Evolutionary conservation across 2,888 invertebrate species (phyloP).

Genomic region (Netelia inedita): DNA sequence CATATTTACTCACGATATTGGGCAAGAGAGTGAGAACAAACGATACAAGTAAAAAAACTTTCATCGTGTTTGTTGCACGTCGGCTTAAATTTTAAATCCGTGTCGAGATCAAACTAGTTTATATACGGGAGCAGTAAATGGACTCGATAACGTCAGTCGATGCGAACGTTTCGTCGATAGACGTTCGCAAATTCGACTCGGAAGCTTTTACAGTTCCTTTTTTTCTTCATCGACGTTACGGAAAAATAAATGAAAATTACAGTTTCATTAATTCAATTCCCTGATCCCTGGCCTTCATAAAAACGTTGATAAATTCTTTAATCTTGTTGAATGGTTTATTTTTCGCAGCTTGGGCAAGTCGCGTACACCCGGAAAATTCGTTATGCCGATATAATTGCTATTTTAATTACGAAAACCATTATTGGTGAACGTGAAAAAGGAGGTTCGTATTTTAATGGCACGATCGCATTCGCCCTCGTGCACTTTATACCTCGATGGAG

Average conservation of each 20-base stretch:
- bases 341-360: conserved; percentile 9
- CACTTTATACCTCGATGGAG: conserved; percentile 4
- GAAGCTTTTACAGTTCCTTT: background rate
- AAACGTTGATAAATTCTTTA: background rate
- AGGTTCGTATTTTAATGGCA: conserved; percentile 10
- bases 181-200: conserved; percentile 9
- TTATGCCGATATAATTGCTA: conserved; percentile 12
- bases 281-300: background rate
- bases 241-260: background rate
- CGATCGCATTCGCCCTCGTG: background rate
- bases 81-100: conserved; percentile 17
- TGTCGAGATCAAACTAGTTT: conserved; percentile 45
- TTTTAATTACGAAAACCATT: conserved; percentile 8
- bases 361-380: conserved; percentile 3
- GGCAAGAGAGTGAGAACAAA: conserved; percentile 25
- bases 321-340: conserved; percentile 6
- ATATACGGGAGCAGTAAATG: conserved; percentile 53
- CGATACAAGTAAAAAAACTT: conserved; percentile 46
- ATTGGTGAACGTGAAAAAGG: background rate
- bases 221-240: background rate
- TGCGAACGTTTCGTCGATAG: background rate
- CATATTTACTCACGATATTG: conserved; percentile 56
- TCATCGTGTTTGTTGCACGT: conserved; percentile 56
- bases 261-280: background rate
- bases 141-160: background rate